A percentile compares a stretch with the other conserved stretches of the same genome.
phyloP scores from a whole-genome alignment of 2,797 vertebrate genomes.

The Botia kubotai region DNA sequence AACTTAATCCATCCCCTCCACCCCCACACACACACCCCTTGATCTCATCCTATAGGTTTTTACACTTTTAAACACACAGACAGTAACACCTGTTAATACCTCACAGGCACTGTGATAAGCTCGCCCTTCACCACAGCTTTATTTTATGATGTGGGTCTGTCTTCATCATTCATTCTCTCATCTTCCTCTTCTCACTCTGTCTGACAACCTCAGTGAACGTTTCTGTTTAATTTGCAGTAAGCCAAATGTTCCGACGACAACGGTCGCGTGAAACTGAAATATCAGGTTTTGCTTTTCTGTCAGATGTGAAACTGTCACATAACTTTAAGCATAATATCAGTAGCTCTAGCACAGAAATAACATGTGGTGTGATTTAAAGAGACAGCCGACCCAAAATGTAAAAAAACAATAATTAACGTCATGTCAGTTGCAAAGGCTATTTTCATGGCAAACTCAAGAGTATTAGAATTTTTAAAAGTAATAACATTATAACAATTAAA shows the following conservation, averaged over 20 bases:
- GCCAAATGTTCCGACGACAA: conserved; percentile 21
- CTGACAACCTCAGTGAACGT: conserved; percentile 41
- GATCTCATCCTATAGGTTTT: conserved; percentile 47
- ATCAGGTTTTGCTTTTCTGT: background rate
- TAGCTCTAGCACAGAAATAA: background rate
- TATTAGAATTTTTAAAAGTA: too few relatives aligned
- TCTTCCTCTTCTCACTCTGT: conserved; percentile 14
- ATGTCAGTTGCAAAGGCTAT: too few relatives aligned
- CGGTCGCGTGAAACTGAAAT: background rate
- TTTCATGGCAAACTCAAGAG: too few relatives aligned
- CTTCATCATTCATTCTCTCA: conserved; percentile 40
- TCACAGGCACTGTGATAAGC: conserved; percentile 70
- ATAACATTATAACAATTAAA: too few relatives aligned
- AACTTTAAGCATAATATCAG: background rate
- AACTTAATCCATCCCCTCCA: conserved; percentile 66
- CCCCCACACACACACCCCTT: conserved; percentile 44
- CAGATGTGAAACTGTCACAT: background rate
- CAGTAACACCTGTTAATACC: conserved; percentile 71
- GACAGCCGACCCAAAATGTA: background rate
- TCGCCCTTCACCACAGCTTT: conserved; percentile 60
- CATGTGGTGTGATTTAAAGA: background rate
- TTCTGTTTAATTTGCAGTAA: conserved; percentile 29
- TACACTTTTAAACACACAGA: conserved; percentile 8
- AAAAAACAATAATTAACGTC: background rate
- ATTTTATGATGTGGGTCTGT: conserved; percentile 34